These are phyloP conservation scores for Ctenicera cuprea DNA, from an alignment of 2,888 invertebrate genomes.

Conservation along the genomic window DNA sequence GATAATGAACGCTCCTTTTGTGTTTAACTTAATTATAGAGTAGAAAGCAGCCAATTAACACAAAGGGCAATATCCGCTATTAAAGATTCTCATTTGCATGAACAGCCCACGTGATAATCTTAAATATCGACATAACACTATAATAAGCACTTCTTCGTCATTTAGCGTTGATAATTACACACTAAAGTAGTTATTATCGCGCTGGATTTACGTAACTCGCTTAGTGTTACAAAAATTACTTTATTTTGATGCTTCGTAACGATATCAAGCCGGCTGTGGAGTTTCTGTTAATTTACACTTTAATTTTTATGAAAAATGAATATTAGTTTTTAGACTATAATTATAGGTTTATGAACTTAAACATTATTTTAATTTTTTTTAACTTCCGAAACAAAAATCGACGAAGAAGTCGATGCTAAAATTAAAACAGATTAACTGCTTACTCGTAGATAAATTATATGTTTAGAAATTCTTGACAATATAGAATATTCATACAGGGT, in stretches of 20 bases:
- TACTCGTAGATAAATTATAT: too few relatives aligned
- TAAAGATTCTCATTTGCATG: slow-evolving; percentile 42
- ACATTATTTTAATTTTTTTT: neutral
- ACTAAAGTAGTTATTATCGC: slow-evolving; percentile 35
- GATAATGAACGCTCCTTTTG: slow-evolving; percentile 15
- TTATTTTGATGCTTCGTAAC: slow-evolving; percentile 27
- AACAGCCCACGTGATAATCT: slow-evolving; percentile 31
- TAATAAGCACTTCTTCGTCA: slow-evolving; percentile 43
- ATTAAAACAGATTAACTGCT: too few relatives aligned
- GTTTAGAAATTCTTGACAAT: too few relatives aligned
- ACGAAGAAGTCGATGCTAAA: too few relatives aligned
- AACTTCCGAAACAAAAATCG: neutral
- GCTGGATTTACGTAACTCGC: slow-evolving; percentile 38
- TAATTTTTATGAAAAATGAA: neutral
- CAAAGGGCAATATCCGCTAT: slow-evolving; percentile 43
- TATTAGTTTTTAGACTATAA: too few relatives aligned
- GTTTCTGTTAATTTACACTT: neutral
- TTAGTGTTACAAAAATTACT: slow-evolving; percentile 34
- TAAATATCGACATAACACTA: slow-evolving; percentile 43
- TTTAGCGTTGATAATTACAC: slow-evolving; percentile 43
- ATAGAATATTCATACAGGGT: too few relatives aligned
- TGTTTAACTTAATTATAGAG: slow-evolving; percentile 41
- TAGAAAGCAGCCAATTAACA: slow-evolving; percentile 33
- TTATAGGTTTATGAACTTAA: neutral
- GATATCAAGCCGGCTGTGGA: neutral